Percentiles rank a stretch among this genome's conserved stretches.
phyloP scores from a whole-genome alignment of 2,797 vertebrate genomes.

The Sebastiscus albofasciatus region DNA sequence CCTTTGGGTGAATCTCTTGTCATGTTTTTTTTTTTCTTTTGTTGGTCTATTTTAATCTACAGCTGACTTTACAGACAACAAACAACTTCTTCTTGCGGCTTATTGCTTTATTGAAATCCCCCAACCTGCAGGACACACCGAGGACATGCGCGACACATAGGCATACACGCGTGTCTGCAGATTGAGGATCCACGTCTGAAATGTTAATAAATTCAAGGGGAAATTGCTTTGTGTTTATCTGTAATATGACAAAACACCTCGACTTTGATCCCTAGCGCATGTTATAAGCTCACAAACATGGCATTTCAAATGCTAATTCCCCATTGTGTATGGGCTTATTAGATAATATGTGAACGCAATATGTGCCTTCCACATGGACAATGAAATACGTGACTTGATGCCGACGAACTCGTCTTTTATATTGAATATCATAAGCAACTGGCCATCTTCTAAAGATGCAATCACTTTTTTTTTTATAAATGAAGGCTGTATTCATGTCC shows the following conservation, averaged over 20 bases:
- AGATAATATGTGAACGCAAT: conserved; percentile 60
- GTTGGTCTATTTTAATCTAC: conserved; percentile 44
- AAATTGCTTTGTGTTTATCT: conserved; percentile 78
- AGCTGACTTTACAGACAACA: conserved; percentile 60
- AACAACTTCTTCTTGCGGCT: conserved; percentile 39
- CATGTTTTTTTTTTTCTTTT: conserved; percentile 3
- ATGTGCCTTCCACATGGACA: conserved; percentile 53
- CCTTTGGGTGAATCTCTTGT: conserved; percentile 33
- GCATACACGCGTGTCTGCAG: background rate
- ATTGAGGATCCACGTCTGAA: conserved; percentile 52
- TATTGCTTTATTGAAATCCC: conserved; percentile 67
- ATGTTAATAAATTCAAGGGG: conserved; percentile 77
- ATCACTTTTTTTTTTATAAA: conserved; percentile 22
- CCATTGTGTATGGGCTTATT: conserved; percentile 65
- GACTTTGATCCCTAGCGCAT: conserved; percentile 64
- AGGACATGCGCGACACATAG: background rate
- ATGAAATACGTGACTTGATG: conserved; percentile 47
- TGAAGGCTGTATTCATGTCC: conserved; percentile 37
- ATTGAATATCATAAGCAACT: conserved; percentile 38
- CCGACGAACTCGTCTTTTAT: conserved; percentile 40
- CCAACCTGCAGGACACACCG: conserved; percentile 38
- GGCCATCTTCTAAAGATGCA: conserved; percentile 41
- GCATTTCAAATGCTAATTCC: conserved; percentile 77
- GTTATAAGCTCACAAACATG: conserved; percentile 67
- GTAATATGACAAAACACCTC: conserved; percentile 69